Conservation (phyloP, 2,113 vertebrate genomes). For the Salminus brasiliensis region DNA sequence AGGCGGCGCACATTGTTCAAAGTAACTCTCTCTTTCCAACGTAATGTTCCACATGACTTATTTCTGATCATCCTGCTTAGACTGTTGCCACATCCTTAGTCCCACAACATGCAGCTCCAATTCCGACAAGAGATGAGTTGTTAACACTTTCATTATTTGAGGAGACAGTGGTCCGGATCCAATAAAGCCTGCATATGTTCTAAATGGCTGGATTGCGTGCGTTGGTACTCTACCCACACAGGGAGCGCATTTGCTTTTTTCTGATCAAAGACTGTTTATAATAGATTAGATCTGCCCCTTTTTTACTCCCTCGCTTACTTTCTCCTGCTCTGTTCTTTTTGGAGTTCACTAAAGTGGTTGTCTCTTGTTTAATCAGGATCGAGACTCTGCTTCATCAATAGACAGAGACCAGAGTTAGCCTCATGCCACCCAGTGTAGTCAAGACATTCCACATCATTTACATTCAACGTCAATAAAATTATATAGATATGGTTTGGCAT, state of each 20-base stretch:
- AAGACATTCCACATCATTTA: too few species aligned
- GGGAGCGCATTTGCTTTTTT: conserved; percentile 49
- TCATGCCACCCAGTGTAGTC: neutral
- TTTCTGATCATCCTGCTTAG: neutral
- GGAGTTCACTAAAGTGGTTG: neutral
- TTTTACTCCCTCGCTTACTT: conserved; percentile 37
- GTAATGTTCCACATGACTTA: neutral
- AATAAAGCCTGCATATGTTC: conserved; percentile 60
- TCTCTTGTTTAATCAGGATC: conserved; percentile 1
- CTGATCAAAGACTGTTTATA: conserved; percentile 66
- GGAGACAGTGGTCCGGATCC: conserved; percentile 35
- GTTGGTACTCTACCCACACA: conserved; percentile 44
- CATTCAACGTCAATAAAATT: too few species aligned
- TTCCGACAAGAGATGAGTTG: conserved; percentile 47
- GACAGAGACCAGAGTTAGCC: neutral
- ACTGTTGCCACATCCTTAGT: conserved; percentile 17
- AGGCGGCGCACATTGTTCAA: neutral
- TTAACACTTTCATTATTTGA: conserved; percentile 55
- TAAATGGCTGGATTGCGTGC: conserved; percentile 59
- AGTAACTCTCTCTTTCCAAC: neutral
- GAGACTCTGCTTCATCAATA: neutral
- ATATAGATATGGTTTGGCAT: too few species aligned
- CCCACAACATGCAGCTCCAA: conserved; percentile 20
- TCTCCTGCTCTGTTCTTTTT: neutral
- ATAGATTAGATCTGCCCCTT: conserved; percentile 65